Evolutionary conservation across 2,797 vertebrate genomes (phyloP), one percentile per base, ranked within the genome.

Genomic region (Ctenochaetus hawaiiensis): DNA sequence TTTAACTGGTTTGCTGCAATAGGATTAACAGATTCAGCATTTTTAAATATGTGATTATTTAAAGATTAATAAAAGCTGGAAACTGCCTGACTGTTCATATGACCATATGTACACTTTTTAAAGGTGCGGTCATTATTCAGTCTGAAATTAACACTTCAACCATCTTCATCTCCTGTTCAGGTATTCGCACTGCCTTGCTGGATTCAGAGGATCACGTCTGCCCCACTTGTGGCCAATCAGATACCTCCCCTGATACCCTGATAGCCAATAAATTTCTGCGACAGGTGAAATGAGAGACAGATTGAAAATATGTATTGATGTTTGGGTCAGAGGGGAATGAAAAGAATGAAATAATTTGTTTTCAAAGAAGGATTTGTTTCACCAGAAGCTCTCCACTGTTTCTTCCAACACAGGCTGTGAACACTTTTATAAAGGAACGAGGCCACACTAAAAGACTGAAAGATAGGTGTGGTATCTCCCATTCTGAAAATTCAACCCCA

Each of bases 241-340:
- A 98, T 8, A 98, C 99, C 75, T 99, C 98, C 45, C 98, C 98
- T 6, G 98, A 99, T 80, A 96, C 95, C 72, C 91, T 99, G 88
- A 97, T 98, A 51, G 97, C 98, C 81, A 99, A 99, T 89, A 99
- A 98, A 89, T 98, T 99, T 84, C 95, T 99, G 57, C 94, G 98
- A 81, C 98, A 99, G 96, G 98, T 99, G 94, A 91, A 75, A 9
- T 39, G 17, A 49, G 22, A 12, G 16, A 43, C 11, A 1, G 22
- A 64, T 37, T 8, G 10, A 37, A 56, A 20, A 30, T 30, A 16
- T 44, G 41, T 47, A 17, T 34, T 22, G 4, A 39, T 18, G 5
- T 56, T 20, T n/a, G 18, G 45, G 13, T 13, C 43, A n/a, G 2
- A 14, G 26, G 4, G 10, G 20, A 16, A 3, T 20, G 26, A 3